Conservation (phyloP, 2,888 invertebrate species). For the Pseudanteris insignis region DNA sequence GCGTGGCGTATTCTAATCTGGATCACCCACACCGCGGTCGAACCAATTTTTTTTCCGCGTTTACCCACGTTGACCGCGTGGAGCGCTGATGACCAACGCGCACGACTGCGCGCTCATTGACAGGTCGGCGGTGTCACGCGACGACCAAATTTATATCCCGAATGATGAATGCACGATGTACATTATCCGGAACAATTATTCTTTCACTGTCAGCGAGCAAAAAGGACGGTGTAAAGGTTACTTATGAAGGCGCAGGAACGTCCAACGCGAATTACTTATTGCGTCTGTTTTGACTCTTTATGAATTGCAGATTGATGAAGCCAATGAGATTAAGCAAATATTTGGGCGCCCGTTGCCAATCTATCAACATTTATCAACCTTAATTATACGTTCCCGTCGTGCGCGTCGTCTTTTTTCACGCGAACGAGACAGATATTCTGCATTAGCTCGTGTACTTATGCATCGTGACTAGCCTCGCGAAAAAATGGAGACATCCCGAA, state of each 20-base stretch:
- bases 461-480: too few relatives aligned
- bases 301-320: constrained; percentile 30
- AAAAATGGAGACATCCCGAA: too few relatives aligned
- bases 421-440: not conserved
- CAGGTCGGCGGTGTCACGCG: constrained; percentile 11
- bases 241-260: not conserved
- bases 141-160: constrained; percentile 26
- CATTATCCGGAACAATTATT: constrained; percentile 27
- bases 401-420: constrained; percentile 9
- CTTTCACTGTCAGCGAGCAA: constrained; percentile 26
- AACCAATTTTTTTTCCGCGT: constrained; percentile 18
- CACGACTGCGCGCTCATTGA: constrained; percentile 12
- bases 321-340: constrained; percentile 30
- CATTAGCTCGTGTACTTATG: too few relatives aligned
- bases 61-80: too few relatives aligned
- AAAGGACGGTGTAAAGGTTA: constrained; percentile 17
- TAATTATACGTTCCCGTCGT: constrained; percentile 24
- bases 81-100: constrained; percentile 16
- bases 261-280: constrained; percentile 11
- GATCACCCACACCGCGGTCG: constrained; percentile 41
- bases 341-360: constrained; percentile 15
- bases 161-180: constrained; percentile 28
- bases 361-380: constrained; percentile 31
- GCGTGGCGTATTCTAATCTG: constrained; percentile 53
- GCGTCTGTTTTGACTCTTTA: constrained; percentile 19